These are phyloP conservation scores for Ornithoptera priamus DNA, from an alignment of 2,888 invertebrate genomes.

Conservation along the genomic window DNA sequence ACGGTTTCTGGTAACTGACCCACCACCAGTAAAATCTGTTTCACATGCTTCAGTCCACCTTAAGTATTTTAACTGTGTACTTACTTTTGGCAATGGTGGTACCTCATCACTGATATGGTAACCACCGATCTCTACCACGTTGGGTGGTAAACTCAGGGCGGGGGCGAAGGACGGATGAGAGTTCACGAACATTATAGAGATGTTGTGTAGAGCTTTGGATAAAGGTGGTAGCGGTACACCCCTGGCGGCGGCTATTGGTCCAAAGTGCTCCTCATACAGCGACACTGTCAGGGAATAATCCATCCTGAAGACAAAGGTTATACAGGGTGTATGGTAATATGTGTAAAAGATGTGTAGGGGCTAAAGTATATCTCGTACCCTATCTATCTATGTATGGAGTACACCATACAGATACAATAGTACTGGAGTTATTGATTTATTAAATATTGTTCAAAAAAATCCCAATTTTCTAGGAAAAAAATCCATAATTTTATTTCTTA, in stretches of 20 bases:
- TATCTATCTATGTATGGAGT: too few relatives aligned
- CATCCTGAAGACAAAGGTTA: conserved; percentile 36
- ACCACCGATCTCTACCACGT: conserved; percentile 36
- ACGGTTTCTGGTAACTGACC: too few relatives aligned
- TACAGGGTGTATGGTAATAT: too few relatives aligned
- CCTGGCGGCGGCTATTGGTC: conserved; percentile 23
- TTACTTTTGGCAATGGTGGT: conserved; percentile 36
- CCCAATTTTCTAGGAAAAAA: too few relatives aligned
- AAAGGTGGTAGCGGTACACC: conserved; percentile 28
- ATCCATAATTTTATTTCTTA: too few relatives aligned
- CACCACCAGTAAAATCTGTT: too few relatives aligned
- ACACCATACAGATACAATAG: too few relatives aligned
- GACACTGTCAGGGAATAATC: conserved; percentile 21
- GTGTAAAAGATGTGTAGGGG: too few relatives aligned
- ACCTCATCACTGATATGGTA: conserved; percentile 35
- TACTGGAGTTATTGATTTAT: too few relatives aligned
- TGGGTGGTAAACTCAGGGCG: conserved; percentile 32
- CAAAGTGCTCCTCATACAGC: conserved; percentile 24
- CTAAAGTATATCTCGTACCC: too few relatives aligned
- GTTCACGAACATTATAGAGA: conserved; percentile 29
- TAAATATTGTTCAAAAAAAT: too few relatives aligned
- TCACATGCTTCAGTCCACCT: too few relatives aligned
- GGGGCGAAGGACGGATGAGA: conserved; percentile 27
- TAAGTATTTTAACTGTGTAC: not conserved
- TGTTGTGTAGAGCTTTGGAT: conserved; percentile 18